Percentiles rank a stretch among this genome's conserved stretches.
Evolutionary conservation across 2,113 vertebrate species (phyloP).

Genomic region (Rana temporaria): DNA sequence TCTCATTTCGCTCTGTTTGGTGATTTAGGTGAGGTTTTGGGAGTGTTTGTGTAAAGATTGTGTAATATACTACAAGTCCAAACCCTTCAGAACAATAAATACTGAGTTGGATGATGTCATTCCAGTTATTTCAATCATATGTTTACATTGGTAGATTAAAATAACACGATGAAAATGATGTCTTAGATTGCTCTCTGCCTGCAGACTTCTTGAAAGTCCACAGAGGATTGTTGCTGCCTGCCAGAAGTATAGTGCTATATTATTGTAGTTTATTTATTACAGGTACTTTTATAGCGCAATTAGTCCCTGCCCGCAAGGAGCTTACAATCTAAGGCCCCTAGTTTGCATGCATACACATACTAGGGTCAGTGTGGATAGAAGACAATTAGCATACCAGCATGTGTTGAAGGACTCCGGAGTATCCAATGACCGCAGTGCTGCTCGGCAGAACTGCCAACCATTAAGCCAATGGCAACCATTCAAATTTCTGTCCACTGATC

Average conservation of each 20-base stretch:
- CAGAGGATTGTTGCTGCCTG: background rate
- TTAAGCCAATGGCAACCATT: background rate
- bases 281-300: background rate
- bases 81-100: background rate
- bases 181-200: background rate
- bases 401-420: too few relatives aligned
- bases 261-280: background rate
- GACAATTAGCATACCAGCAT: too few relatives aligned
- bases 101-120: constrained; percentile 3
- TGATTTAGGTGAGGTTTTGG: constrained; percentile 20
- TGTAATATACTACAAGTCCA: background rate
- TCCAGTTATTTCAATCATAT: background rate
- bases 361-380: too few relatives aligned
- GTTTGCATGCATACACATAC: too few relatives aligned
- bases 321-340: too few relatives aligned
- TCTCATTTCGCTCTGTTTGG: background rate
- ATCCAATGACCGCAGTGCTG: too few relatives aligned
- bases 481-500: background rate
- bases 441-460: too few relatives aligned
- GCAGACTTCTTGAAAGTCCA: background rate
- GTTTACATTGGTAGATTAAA: constrained; percentile 5
- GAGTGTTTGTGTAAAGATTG: background rate
- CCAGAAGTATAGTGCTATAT: background rate
- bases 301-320: too few relatives aligned
- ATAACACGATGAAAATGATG: background rate